Base-by-base conservation (phyloP, 1,140 invertebrate genomes). In the Bombus difficillimus region DNA sequence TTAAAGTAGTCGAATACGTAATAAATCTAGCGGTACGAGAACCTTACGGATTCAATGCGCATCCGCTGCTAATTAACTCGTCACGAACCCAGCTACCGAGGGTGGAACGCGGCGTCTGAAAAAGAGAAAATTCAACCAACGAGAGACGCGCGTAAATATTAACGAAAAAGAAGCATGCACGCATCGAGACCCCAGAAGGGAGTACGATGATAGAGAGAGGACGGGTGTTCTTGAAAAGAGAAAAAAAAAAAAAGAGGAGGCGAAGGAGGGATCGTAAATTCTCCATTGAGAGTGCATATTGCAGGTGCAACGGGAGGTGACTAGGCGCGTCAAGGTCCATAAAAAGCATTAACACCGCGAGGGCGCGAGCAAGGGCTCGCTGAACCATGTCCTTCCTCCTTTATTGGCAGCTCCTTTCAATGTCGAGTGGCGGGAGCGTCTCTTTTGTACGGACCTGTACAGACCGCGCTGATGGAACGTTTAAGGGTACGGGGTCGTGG, bases 391-490 rank as follows among this genome's bases (percentile, higher is more conserved):
- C 59, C 85, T 86, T 71, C 34, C 9, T 32, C 28, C 47, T 75
- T 83, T 83, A 83, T 83, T 76, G 66, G 80, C 18, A 69, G 64
- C 39, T 86, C 62, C 81, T 71, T 86, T 86, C 74, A 83, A 62
- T 25, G 8, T 86, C 74, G 73, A 86, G 85, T 83, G 47, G 32
- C 37, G 47, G 47, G 47, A 77, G 59, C 77, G 34, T 57, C 85
- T 57, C 82, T 87, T 89, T 89, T 85, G 85, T 81, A 62, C 25
- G 69, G 2, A 62, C 77, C 89, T 90, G 89, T 85, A 87, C 71
- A 13, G 13, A 80, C 41, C 64, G 47, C 25, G 53, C 39, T n/a
- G 34, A 57, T 91, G 66, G 41, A 86, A 89, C 85, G 81, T 92
- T 91, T 86, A 84, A 77, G 80, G 72, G 75, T 32, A 47, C 74